phyloP scores from a whole-genome alignment of 2,888 invertebrate genomes.

The Chymomyza procnemis region DNA sequence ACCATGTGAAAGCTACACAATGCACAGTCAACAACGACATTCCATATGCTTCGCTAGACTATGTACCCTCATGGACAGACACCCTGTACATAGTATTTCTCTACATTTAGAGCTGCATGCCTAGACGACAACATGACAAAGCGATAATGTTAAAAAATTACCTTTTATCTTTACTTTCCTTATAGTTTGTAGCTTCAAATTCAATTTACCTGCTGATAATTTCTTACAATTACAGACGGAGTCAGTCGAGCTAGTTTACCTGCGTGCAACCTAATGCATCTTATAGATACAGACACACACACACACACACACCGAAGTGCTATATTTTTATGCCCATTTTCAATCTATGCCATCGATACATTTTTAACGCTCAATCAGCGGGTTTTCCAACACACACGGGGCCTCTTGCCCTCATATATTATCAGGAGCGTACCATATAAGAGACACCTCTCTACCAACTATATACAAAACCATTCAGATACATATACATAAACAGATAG shows the following conservation, averaged over 20 bases:
- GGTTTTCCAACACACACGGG: slow-evolving; percentile 29
- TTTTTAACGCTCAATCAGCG: slow-evolving; percentile 47
- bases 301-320: neutral
- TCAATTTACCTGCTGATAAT: neutral
- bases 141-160: neutral
- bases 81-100: too few relatives aligned
- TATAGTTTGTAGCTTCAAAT: neutral
- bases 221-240: neutral
- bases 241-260: neutral
- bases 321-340: slow-evolving; percentile 1
- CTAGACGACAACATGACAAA: neutral
- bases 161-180: neutral
- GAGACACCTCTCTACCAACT: neutral
- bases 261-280: neutral
- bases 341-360: slow-evolving; percentile 41
- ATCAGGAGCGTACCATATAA: slow-evolving; percentile 11
- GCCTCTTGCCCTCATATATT: slow-evolving; percentile 20
- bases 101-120: too few relatives aligned
- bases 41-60: neutral
- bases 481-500: slow-evolving; percentile 5
- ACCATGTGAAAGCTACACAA: neutral
- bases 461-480: slow-evolving; percentile 7
- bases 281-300: neutral
- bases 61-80: too few relatives aligned
- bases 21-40: neutral